Evolutionary conservation across 2,113 vertebrate species (phyloP), one percentile per base, ranked within the genome.

Genomic region (Zingel zingel): DNA sequence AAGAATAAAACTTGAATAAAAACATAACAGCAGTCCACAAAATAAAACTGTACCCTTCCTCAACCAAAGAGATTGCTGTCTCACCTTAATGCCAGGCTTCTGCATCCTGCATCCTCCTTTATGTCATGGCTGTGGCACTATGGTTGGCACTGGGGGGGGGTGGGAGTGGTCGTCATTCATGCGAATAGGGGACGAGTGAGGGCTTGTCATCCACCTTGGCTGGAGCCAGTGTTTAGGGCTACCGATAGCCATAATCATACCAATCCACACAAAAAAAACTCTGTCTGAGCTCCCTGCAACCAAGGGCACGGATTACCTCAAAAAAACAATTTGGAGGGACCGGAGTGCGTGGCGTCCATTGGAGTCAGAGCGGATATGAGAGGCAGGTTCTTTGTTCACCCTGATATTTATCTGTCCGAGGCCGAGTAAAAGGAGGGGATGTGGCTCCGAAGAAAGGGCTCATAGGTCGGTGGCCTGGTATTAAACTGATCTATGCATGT

Each of bases 241-340:
- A 89, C 58, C 30, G 6, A 87, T 76, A 70, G 82, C 86, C 82
- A 87, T 92, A 91, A 92, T 93, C 79, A 89, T 79, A 86, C 80
- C 84, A 65, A 83, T 86, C 79, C 71, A 30, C 74, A 77, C 81
- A 77, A 65, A 76, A 48, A 39, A 39, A 0, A 61, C 58, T 56
- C 67, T 43, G 69, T 54, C 77, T 33, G 25, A 50, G 61, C 50
- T 69, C 23, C 8, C 54, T 54, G 53, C 84, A 74, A 63, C 71
- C 84, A 86, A 89, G 85, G 82, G 76, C 79, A 89, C 3, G 33
- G 85, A 88, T 84, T 87, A 79, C 82, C 54, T 77, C 45, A 75
- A 67, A 76, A 79, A 86, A 85, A 15, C 82, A 70, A 86, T 92
- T 90, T 91, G 73, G 61, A 86, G 71, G 27, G 77, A 79, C 81